Evolutionary conservation across 2,113 vertebrate species (phyloP).

Genomic region (Nesogale talazaci): DNA sequence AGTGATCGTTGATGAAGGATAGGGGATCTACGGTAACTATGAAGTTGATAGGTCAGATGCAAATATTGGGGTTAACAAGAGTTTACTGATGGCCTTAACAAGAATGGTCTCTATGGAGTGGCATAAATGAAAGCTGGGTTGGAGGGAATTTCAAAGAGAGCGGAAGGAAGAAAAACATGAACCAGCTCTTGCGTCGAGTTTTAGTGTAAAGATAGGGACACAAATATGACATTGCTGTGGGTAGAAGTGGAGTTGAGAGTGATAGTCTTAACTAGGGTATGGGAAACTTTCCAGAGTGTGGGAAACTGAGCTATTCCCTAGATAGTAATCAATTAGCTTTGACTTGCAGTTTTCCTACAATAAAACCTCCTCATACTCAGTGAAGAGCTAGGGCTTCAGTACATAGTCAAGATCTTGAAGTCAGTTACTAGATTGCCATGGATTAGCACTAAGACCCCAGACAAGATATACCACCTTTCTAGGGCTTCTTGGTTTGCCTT

Average conservation of each 20-base stretch:
- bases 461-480: constrained; percentile 22
- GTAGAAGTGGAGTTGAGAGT: background rate
- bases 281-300: background rate
- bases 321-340: constrained; percentile 65
- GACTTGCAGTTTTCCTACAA: constrained; percentile 54
- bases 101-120: background rate
- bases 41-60: background rate
- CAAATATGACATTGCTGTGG: background rate
- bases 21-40: background rate
- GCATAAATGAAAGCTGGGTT: background rate
- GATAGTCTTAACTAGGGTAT: background rate
- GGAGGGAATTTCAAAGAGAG: background rate
- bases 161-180: background rate
- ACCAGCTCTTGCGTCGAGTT: background rate
- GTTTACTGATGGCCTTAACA: background rate
- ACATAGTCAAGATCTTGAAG: constrained; percentile 23
- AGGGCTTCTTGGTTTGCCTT: constrained; percentile 43
- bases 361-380: constrained; percentile 43
- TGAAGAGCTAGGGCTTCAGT: constrained; percentile 6
- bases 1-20: background rate
- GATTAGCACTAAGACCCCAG: background rate
- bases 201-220: background rate
- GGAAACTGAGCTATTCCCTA: constrained; percentile 45
- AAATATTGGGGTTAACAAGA: background rate
- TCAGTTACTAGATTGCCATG: constrained; percentile 26